Evolutionary conservation across 2,113 vertebrate genomes (phyloP).

Genomic region (Hypanus sabinus): DNA sequence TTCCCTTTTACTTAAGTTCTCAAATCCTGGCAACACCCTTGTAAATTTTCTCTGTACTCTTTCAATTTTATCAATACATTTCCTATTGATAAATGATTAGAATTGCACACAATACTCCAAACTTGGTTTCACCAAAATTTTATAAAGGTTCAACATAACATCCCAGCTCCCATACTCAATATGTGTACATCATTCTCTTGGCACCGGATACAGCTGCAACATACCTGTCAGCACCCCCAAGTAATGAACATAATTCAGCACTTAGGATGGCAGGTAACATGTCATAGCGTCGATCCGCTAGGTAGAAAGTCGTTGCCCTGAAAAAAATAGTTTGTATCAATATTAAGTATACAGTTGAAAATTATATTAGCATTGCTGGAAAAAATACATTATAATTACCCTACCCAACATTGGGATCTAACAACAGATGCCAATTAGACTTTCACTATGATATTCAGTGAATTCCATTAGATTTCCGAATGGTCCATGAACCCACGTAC

Average conservation of each 20-base stretch:
- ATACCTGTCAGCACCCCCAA: constrained; percentile 80
- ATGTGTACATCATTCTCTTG: too few relatives aligned
- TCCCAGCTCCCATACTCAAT: too few relatives aligned
- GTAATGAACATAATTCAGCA: constrained; percentile 83
- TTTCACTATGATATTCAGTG: not conserved
- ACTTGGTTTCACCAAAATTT: too few relatives aligned
- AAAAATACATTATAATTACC: not conserved
- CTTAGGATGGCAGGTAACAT: constrained; percentile 85
- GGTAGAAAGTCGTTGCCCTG: constrained; percentile 88
- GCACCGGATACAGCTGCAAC: constrained; percentile 34
- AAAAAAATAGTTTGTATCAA: constrained; percentile 29
- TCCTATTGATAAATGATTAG: too few relatives aligned
- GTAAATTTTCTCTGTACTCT: too few relatives aligned
- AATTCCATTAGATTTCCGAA: too few relatives aligned
- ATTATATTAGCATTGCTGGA: not conserved
- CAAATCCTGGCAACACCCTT: too few relatives aligned
- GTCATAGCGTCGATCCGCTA: constrained; percentile 84
- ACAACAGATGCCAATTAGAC: not conserved
- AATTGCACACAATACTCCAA: too few relatives aligned
- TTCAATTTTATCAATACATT: too few relatives aligned
- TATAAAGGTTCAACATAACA: too few relatives aligned
- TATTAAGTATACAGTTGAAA: not conserved
- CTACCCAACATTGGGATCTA: not conserved
- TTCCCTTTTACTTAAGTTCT: too few relatives aligned
- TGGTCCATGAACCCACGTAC: too few relatives aligned